Base-by-base conservation (phyloP, 53 echinoderm and acorn worm genomes). In the Astropecten irregularis region DNA sequence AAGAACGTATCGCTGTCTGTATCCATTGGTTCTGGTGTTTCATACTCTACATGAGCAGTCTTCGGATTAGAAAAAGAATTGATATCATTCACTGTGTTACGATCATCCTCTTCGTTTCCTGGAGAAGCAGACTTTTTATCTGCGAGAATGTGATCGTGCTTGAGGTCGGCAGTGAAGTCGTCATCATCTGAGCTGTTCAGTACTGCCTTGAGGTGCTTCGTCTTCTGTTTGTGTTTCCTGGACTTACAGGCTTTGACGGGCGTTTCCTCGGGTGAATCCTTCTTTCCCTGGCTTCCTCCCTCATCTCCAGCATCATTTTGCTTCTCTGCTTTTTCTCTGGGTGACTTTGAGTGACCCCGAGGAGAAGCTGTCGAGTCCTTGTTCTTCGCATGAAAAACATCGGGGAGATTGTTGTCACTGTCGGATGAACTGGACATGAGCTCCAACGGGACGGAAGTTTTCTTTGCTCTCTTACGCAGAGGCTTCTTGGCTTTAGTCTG, bases 141-240 rank as follows among this genome's bases (percentile, higher is more conserved):
- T 58, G 33, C 40, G 29, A 26, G 28, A 71, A 61, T 37, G 73
- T 64, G 66, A 25, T 85, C 23, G 28, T 47, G 29, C 40, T 83
- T 56, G 40, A 35, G 50, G 49, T 72, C 65, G n/a, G 40, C 58
- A 52, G 83, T 76, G 42, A 83, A 85, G 32, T 88, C 88, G 49
- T 88, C 88, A 65, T 87, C 71, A 22, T 86, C 92, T 0, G 89
- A 89, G 34, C 82, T 66, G 47, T 89, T 62, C 1, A 59, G 70
- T 10, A 69, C 48, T 1, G 60, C 50, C 1, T 30, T 48, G 57
- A 82, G 76, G 70, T 51, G 79, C 31, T 54, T 62, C 11, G n/a
- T 42, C 63, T 85, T 72, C 40, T 61, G 73, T 54, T 88, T 88
- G 40, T 32, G 73, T 44, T 71, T 88, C 18, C 73, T 79, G 48